phyloP scores from a whole-genome alignment of 2,113 vertebrate species.

The Sapajus apella region DNA sequence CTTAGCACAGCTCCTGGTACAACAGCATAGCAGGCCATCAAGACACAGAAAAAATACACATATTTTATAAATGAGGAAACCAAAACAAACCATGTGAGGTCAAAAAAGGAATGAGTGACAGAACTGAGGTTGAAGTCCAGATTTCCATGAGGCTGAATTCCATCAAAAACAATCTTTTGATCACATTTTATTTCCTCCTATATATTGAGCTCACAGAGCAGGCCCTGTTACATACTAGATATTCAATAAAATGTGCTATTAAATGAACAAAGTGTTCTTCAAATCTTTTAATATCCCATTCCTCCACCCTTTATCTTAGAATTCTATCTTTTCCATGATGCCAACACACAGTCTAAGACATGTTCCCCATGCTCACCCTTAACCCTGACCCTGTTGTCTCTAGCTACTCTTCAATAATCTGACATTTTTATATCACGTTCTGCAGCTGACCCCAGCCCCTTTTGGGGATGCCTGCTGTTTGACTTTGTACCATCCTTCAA shows the following conservation, averaged over 20 bases:
- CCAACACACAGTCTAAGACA: not conserved
- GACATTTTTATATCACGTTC: not conserved
- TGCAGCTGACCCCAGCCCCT: not conserved
- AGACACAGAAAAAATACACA: not conserved
- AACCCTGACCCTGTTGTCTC: not conserved
- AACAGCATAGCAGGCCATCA: not conserved
- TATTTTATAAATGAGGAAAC: not conserved
- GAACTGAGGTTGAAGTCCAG: not conserved
- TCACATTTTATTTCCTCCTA: not conserved
- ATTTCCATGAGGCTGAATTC: not conserved
- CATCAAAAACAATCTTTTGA: not conserved
- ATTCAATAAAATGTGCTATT: not conserved
- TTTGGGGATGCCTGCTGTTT: not conserved
- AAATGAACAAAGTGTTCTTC: not conserved
- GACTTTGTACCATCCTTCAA: not conserved
- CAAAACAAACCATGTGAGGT: not conserved
- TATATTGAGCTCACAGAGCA: not conserved
- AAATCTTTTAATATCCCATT: not conserved
- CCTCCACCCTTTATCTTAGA: not conserved
- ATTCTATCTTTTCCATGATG: not conserved
- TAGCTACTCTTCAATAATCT: not conserved
- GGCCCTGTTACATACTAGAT: not conserved
- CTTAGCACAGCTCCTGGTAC: not conserved
- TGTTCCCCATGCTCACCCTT: not conserved
- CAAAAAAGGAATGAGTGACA: not conserved